phyloP scores from a whole-genome alignment of 2,888 invertebrate genomes.

The Sthenelais limicola region DNA sequence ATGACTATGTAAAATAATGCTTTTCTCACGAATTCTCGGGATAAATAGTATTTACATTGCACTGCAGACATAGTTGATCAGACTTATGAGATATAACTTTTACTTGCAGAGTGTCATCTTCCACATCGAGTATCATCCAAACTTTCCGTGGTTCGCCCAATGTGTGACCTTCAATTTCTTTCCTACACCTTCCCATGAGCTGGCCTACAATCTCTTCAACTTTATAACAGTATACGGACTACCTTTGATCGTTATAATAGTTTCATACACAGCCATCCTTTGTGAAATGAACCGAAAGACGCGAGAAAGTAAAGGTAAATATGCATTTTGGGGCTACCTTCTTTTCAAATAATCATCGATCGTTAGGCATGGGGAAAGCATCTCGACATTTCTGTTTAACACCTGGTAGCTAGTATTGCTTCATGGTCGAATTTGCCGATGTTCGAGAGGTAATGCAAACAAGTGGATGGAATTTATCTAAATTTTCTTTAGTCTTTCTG shows the following conservation, averaged over 20 bases:
- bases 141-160: slow-evolving; percentile 87
- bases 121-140: slow-evolving; percentile 88
- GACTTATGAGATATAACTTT: too few species aligned
- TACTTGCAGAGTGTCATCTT: slow-evolving; percentile 84
- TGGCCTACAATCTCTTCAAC: slow-evolving; percentile 86
- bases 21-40: too few species aligned
- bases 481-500: too few species aligned
- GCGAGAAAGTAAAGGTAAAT: slow-evolving; percentile 75
- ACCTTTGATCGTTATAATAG: slow-evolving; percentile 87
- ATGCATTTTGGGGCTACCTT: neutral
- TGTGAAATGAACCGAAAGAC: slow-evolving; percentile 88
- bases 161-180: slow-evolving; percentile 91
- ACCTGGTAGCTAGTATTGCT: too few species aligned
- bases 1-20: too few species aligned
- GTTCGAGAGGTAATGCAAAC: too few species aligned
- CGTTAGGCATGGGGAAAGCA: too few species aligned
- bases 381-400: too few species aligned
- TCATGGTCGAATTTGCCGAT: too few species aligned
- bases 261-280: slow-evolving; percentile 90
- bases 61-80: too few species aligned
- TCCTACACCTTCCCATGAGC: slow-evolving; percentile 80
- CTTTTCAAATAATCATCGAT: neutral
- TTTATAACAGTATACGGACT: slow-evolving; percentile 90
- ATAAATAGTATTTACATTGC: too few species aligned
- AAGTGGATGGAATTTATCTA: too few species aligned